Evolutionary conservation across 2,888 invertebrate species (phyloP), one percentile per base, ranked within the genome.

Genomic region (Cephus rjabovi): DNA sequence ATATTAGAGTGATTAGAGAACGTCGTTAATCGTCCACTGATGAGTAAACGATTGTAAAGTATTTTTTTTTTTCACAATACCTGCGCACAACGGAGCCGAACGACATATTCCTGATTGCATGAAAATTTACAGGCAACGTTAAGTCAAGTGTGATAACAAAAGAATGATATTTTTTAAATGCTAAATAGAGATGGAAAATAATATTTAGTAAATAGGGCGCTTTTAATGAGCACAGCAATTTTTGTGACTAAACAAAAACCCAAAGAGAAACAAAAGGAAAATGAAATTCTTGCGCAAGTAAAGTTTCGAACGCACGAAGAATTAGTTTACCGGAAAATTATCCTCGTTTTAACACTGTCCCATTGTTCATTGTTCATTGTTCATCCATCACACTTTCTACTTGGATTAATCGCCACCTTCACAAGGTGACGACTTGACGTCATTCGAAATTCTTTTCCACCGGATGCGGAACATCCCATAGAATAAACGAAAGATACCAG

Each of bases 41-140:
- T 9, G 23, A 23, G 23, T 56, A 56, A 56, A 56, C 56, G 56
- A 56, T 56, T 23, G 23, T 56, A 56, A 56, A 56, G 23, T 56
- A 75, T 71, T 71, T 34, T 34, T 30, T 30, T 30, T 40, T 78
- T 73, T 80, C 81, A 84, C 80, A 87, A 87, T 91, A 93, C 92
- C 92, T 92, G 92, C 91, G 88, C 92, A 93, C 80, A 92, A 88
- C 76, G 92, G 92, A 79, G 92, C 92, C 82, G 93, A 93, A 83
- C 92, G 91, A 89, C 93, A 93, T 85, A 92, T 92, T 90, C 92
- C 93, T 92, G 90, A 87, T 86, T 85, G 89, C 90, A 88, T 90
- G 89, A 90, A 90, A 89, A 86, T 84, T 82, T 82, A 85, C 79
- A 86, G 34, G 69, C 56, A 56, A 56, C 56, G 56, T 56, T 56